Evolutionary conservation across 2,113 vertebrate genomes (phyloP).

Genomic region (Hypanus sabinus): DNA sequence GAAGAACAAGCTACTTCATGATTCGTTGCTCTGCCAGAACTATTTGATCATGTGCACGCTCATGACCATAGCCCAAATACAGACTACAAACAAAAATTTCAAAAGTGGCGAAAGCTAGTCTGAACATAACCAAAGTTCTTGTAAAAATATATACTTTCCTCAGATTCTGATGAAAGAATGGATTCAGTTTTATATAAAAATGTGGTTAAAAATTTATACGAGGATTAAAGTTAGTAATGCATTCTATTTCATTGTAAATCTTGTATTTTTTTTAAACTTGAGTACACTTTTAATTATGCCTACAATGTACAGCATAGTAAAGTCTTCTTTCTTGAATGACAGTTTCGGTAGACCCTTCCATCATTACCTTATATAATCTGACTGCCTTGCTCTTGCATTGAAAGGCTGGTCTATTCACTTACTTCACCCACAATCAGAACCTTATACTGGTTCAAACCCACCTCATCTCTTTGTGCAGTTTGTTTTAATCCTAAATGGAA

Average conservation of each 20-base stretch:
- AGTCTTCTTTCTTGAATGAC: too few species aligned
- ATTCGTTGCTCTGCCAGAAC: constrained; percentile 6
- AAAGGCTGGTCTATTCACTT: too few species aligned
- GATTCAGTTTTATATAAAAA: background rate
- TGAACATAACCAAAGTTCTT: constrained; percentile 4
- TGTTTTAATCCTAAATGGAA: too few species aligned
- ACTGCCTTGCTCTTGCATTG: too few species aligned
- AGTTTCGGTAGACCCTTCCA: too few species aligned
- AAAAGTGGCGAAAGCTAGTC: background rate
- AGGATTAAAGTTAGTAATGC: background rate
- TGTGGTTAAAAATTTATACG: background rate
- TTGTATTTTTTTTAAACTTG: background rate
- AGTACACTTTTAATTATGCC: background rate
- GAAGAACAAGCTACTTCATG: constrained; percentile 30
- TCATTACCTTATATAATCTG: too few species aligned
- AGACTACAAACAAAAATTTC: background rate
- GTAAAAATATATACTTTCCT: background rate
- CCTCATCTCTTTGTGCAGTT: too few species aligned
- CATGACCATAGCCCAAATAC: constrained; percentile 6
- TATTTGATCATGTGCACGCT: constrained; percentile 3
- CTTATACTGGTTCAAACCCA: too few species aligned
- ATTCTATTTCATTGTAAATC: background rate
- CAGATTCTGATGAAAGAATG: background rate
- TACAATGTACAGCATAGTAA: background rate
- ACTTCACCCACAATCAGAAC: too few species aligned